Evolutionary conservation across 2,113 vertebrate genomes (phyloP), one percentile per base, ranked within the genome.

Genomic region (Gracilinanus agilis): DNA sequence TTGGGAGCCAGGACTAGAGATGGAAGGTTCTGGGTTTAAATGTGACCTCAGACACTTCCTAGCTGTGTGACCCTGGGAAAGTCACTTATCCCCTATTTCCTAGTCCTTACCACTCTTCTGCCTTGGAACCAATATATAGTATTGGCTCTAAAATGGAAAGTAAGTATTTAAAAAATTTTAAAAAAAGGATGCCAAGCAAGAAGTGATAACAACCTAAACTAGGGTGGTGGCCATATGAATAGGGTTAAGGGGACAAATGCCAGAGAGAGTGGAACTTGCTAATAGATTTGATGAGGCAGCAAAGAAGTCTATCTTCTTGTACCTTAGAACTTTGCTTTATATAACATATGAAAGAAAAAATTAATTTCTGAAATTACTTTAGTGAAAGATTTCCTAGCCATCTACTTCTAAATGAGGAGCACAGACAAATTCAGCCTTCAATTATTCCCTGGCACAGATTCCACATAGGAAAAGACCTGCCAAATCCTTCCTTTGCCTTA

Each of bases 311-410:
- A 89, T 53, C 55, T 89, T 90, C 49, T 90, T 2, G 0, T 88
- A 34, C 19, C n/a, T n/a, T 44, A 23, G 67, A 3, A 23, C 67
- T 75, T n/a, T 75, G 67, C 23, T n/a, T 83, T 40, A 44, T 40
- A 55, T 83, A 23, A 19, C 67, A 49, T 44, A n/a, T n/a, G 54
- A 88, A 58, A 6, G 44, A 13, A 89, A 90, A 91, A 94, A 55
- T 25, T 95, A 94, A 58, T 44, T 61, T n/a, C 55, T 44, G 10
- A 92, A 90, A 83, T 19, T 54, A 53, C 90, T 5, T 90, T n/a
- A 91, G 27, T 89, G 24, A 88, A 92, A 95, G 53, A n/a, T 92
- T 61, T 89, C 44, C 53, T 23, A 54, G 25, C 55, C 9, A 90
- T 44, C 27, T 23, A 40, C 44, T 13, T 94, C 25, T 92, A 12